Percentiles rank a stretch among this genome's conserved stretches.
Evolutionary conservation across 2,888 invertebrate species (phyloP).

Genomic region (Bimastos eiseni): DNA sequence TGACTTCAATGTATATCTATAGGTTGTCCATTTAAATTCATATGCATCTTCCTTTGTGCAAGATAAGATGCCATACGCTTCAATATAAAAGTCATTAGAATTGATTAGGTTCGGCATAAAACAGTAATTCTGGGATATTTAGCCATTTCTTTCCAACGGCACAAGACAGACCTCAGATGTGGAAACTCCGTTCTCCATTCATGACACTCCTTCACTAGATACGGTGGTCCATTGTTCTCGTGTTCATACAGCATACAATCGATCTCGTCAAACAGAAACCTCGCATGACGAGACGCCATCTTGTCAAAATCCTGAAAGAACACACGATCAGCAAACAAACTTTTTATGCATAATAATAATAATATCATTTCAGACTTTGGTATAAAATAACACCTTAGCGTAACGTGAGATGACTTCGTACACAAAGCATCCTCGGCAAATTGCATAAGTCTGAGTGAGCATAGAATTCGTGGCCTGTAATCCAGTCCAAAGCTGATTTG

Average conservation of each 20-base stretch:
- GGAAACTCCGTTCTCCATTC: conserved; percentile 31
- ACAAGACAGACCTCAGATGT: conserved; percentile 29
- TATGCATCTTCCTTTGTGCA: neutral
- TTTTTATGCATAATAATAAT: neutral
- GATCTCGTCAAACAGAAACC: conserved; percentile 31
- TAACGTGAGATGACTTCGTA: neutral
- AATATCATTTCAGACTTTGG: too few species aligned
- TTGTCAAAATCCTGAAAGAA: conserved; percentile 33
- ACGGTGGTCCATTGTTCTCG: neutral
- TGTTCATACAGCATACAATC: conserved; percentile 29
- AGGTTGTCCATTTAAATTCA: neutral
- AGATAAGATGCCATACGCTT: neutral
- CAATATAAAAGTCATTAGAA: neutral
- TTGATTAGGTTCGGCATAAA: neutral
- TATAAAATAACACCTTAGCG: neutral
- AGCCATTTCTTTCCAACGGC: too few species aligned
- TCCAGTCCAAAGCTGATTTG: neutral
- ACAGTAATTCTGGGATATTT: too few species aligned
- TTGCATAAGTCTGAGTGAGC: too few species aligned
- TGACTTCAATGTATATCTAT: neutral
- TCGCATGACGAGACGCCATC: conserved; percentile 28
- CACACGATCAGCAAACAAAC: neutral
- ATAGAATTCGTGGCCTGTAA: neutral
- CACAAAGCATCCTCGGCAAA: conserved; percentile 3
- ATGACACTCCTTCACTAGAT: conserved; percentile 27